Percentiles rank a stretch among this genome's conserved stretches.
phyloP scores from a whole-genome alignment of 1,140 invertebrate species.

The Drosophila mayri region DNA sequence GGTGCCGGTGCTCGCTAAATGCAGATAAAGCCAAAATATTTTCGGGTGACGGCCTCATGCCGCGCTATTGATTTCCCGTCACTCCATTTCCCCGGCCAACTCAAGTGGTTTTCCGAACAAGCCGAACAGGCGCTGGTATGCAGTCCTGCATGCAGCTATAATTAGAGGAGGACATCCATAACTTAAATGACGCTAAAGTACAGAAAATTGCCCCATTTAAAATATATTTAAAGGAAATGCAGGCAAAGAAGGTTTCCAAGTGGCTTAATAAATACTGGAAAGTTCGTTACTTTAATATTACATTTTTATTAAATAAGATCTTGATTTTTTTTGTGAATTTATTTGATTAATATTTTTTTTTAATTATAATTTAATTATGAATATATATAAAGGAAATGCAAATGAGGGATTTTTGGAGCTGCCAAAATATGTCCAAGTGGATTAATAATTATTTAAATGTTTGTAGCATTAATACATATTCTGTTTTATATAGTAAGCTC shows the following conservation, averaged over 20 bases:
- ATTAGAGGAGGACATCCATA: slow-evolving; percentile 5
- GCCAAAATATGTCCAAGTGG: no score
- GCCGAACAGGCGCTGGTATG: not conserved
- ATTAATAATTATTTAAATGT: no score
- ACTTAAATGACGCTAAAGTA: not conserved
- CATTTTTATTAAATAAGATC: not conserved
- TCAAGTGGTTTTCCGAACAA: slow-evolving; percentile 30
- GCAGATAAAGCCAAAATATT: slow-evolving; percentile 14
- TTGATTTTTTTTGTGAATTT: not conserved
- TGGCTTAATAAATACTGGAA: not conserved
- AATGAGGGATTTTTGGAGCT: no score
- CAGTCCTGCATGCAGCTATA: slow-evolving; percentile 3
- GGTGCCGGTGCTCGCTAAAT: slow-evolving; percentile 33
- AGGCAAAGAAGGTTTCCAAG: not conserved
- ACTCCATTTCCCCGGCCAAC: slow-evolving; percentile 31
- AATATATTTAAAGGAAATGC: not conserved
- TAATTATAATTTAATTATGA: not conserved
- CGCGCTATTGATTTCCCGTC: slow-evolving; percentile 62
- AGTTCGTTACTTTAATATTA: not conserved
- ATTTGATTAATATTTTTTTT: no score
- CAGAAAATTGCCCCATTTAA: not conserved
- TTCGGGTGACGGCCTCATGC: slow-evolving; percentile 28
- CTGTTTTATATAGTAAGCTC: no score
- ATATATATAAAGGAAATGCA: no score
- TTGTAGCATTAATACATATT: no score